phyloP scores from a whole-genome alignment of 1,140 invertebrate species.

The Bicyclus anynana region DNA sequence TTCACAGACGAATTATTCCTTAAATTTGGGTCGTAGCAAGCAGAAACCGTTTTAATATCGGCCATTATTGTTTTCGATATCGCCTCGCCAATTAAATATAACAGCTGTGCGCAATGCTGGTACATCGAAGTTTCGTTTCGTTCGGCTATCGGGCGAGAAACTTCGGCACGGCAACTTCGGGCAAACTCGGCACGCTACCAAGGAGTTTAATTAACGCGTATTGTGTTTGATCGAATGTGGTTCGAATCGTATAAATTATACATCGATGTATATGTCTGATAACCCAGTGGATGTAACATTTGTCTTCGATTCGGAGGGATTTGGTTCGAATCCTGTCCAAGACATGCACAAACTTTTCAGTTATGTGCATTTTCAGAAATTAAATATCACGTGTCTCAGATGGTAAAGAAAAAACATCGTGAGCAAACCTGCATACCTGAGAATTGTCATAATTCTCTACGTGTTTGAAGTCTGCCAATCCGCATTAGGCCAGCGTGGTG shows the following conservation, averaged over 20 bases:
- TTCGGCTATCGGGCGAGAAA: not conserved
- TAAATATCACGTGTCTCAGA: too few relatives aligned
- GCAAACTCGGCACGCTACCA: not conserved
- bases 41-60: not conserved
- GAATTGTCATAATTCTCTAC: too few relatives aligned
- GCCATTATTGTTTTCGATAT: not conserved
- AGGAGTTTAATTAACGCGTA: not conserved
- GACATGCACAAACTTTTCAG: too few relatives aligned
- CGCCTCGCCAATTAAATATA: not conserved
- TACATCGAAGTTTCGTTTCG: not conserved
- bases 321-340: too few relatives aligned
- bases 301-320: too few relatives aligned
- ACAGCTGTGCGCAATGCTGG: conserved; percentile 2
- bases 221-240: not conserved
- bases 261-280: too few relatives aligned
- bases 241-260: not conserved
- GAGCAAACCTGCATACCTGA: too few relatives aligned
- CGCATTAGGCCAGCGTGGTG: too few relatives aligned
- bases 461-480: too few relatives aligned
- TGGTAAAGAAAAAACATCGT: too few relatives aligned
- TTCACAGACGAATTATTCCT: not conserved
- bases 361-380: too few relatives aligned
- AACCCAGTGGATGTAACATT: too few relatives aligned
- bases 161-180: not conserved
- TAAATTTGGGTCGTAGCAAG: conserved; percentile 1